A percentile compares a stretch with the other conserved stretches of the same genome.
Evolutionary conservation across 1,140 invertebrate genomes (phyloP).

Genomic region (Lordiphosa clarofinis): DNA sequence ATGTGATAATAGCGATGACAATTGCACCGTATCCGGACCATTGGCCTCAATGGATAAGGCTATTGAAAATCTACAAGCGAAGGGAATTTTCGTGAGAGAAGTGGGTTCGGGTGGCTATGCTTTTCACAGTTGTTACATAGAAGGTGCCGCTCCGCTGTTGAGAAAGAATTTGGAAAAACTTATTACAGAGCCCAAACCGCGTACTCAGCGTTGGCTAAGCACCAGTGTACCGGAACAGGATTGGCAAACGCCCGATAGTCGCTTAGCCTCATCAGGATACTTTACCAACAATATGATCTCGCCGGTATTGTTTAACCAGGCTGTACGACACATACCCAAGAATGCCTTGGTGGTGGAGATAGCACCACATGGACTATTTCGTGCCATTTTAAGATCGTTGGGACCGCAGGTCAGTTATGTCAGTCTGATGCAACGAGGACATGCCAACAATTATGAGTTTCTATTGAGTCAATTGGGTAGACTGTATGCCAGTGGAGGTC

Average conservation of each 20-base stretch:
- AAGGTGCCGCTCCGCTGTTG: slow-evolving; percentile 89
- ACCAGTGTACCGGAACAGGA: slow-evolving; percentile 90
- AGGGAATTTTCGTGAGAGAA: slow-evolving; percentile 92
- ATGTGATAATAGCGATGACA: slow-evolving; percentile 95
- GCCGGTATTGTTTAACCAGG: slow-evolving; percentile 91
- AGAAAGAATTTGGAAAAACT: slow-evolving; percentile 87
- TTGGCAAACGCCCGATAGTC: slow-evolving; percentile 88
- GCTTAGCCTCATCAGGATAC: slow-evolving; percentile 93
- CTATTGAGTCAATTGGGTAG: slow-evolving; percentile 88
- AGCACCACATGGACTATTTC: slow-evolving; percentile 94
- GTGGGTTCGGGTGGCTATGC: slow-evolving; percentile 94
- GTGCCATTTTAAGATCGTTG: slow-evolving; percentile 91
- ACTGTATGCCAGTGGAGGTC: slow-evolving; percentile 89
- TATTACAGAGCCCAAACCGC: slow-evolving; percentile 88
- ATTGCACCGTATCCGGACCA: slow-evolving; percentile 95
- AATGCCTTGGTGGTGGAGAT: slow-evolving; percentile 95
- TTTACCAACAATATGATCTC: slow-evolving; percentile 97
- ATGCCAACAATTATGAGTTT: slow-evolving; percentile 86
- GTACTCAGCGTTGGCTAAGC: slow-evolving; percentile 92
- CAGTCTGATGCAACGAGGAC: slow-evolving; percentile 87
- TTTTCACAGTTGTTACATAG: slow-evolving; percentile 97
- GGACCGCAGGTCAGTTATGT: slow-evolving; percentile 84
- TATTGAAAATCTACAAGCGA: slow-evolving; percentile 80
- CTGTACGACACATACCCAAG: slow-evolving; percentile 89
- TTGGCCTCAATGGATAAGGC: slow-evolving; percentile 87